Base-by-base conservation (phyloP, 1,140 invertebrate species). In the Drepana arcuata region DNA sequence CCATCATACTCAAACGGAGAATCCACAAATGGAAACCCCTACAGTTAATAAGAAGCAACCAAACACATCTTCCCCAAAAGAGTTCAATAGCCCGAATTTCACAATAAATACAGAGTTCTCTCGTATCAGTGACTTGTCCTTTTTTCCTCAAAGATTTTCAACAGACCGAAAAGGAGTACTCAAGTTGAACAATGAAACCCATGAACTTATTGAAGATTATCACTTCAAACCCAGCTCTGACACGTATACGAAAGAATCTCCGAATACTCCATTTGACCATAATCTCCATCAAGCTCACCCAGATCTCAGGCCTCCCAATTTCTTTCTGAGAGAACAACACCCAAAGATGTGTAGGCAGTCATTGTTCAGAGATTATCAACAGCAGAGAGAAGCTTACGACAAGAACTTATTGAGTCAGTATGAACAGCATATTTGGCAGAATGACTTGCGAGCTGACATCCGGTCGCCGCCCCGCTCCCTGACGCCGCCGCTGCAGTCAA, bases 201-300 rank as follows among this genome's bases (percentile, higher is more conserved):
- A 77, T 21, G 69, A 79, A 16, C 41, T 77, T 6, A 48, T 68
- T 14, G 68, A 83, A 14, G 64, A 77, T 2, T n/a, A n/a, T 13
- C 39, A 48, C 3, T 56, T 41, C 1, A 75, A 67, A 61, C 34
- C 79, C 5, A 70, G 63, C 51, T 82, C 81, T 0, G 83, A 83
- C 34, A 85, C 81, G 6, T 85, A 66, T 34, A 82, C 75, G 2
- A 85, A 84, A 60, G 75, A 84, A 11, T 85, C 83, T 0, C 80
- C 80, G 0, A 68, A 68, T 33, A 67, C 61, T 15, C 62, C 66
- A 5, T 23, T 58, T 5, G 62, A 74, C 5, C 40, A 41, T 15
- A 35, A 57, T 31, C 16, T 41, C 9, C 47, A 58, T 23, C 61
- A 66, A 29, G 33, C 54, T 9, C 35, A 42, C 13, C 10, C 25